A percentile compares a stretch with the other conserved stretches of the same genome.
These are phyloP conservation scores for Amphilophus citrinellus DNA, from an alignment of 2,113 vertebrate genomes.

Conservation along the genomic window DNA sequence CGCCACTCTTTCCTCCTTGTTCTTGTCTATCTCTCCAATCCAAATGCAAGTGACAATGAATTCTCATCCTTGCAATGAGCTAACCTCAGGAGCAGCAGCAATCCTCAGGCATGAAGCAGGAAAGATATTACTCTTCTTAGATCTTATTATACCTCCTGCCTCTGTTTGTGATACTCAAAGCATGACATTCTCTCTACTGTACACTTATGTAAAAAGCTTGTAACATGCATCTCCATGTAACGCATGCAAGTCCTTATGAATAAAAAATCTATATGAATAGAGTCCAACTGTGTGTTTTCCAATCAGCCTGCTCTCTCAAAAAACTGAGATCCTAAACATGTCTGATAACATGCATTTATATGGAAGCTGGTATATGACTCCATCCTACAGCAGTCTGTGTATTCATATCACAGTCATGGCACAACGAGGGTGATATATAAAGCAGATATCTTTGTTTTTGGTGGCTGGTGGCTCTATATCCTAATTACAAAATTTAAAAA, in stretches of 20 bases:
- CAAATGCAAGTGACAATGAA: constrained; percentile 56
- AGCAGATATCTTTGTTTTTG: neutral
- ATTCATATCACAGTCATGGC: too few relatives aligned
- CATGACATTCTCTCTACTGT: neutral
- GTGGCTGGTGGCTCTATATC: neutral
- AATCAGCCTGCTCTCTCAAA: too few relatives aligned
- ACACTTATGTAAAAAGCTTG: neutral
- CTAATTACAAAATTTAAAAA: neutral
- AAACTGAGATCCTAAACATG: neutral
- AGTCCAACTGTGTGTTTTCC: neutral
- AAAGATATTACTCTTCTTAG: constrained; percentile 21
- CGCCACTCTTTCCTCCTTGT: constrained; percentile 11
- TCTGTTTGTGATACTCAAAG: constrained; percentile 28
- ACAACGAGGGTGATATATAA: neutral
- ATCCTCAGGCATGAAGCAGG: constrained; percentile 11
- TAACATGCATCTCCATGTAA: neutral
- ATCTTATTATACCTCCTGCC: constrained; percentile 28
- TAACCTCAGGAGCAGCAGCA: constrained; percentile 41
- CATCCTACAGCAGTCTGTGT: too few relatives aligned
- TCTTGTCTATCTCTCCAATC: constrained; percentile 43
- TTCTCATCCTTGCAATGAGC: constrained; percentile 49
- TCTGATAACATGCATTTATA: neutral
- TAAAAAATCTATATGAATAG: too few relatives aligned
- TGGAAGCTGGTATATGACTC: too few relatives aligned
- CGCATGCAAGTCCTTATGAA: neutral